Evolutionary conservation across 2,888 invertebrate species (phyloP), one percentile per base, ranked within the genome.

Genomic region (Trichopoda pennipes): DNA sequence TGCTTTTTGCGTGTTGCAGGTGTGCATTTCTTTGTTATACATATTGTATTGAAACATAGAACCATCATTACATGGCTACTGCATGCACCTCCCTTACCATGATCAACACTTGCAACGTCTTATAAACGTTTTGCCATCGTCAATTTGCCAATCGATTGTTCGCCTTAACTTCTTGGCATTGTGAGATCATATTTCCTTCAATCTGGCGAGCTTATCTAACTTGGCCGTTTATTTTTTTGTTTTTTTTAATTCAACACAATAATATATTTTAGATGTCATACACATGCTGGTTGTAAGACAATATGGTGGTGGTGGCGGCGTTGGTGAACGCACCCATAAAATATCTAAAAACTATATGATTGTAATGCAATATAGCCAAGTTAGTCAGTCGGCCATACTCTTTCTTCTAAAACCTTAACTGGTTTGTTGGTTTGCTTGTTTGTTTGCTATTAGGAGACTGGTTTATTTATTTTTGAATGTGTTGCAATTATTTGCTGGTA

Each of bases 111-210:
- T 47, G 47, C 19, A 38, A 21, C 28, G 28, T 16, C 3, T 38
- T 12, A 38, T 12, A 81, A 81, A 81, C 58, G 74, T 77, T 77
- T 77, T 74, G 51, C 64, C 64, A 70, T 53, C 64, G 69, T 55
- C 78, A 75, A 79, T 79, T 79, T 81, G 79, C 79, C 79, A 82
- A 79, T 72, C 79, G 75, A 72, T 81, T 78, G 64, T 19, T 63
- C 68, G 58, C 55, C 53, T 80, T 47, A 66, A 66, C 73, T 73
- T 66, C 42, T 56, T 60, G 69, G 76, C 58, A n/a, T 38, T 68
- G 28, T 74, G 69, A 74, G 63, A 77, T 81, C 77, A 81, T 78
- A 81, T 81, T 81, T 74, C 64, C 63, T 58, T 69, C 51, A 77
- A 73, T 74, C 69, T 64, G 60, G 74, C 42, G 81, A 64, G 74